Conservation (phyloP, 2,888 invertebrate species). For the Cryptocephalus moraei region DNA sequence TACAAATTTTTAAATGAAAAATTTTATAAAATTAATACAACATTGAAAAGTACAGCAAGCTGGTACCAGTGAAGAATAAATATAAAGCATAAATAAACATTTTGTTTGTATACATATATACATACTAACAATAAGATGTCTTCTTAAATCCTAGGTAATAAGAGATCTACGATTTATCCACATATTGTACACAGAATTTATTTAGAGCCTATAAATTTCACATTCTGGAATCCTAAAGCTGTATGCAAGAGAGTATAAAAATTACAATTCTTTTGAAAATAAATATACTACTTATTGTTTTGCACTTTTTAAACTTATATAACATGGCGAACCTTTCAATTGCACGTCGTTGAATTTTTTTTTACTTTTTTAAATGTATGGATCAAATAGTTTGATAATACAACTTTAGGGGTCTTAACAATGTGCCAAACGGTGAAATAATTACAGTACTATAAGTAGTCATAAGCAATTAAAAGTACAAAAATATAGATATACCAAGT, state of each 20-base stretch:
- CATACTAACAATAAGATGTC: constrained; percentile 24
- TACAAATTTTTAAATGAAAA: constrained; percentile 28
- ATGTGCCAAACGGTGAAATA: constrained; percentile 10
- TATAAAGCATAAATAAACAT: constrained; percentile 26
- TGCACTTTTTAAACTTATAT: constrained; percentile 12
- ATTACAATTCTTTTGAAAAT: constrained; percentile 14
- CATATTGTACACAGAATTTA: constrained; percentile 39
- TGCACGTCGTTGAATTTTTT: not conserved
- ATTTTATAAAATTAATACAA: constrained; percentile 27
- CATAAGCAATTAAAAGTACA: constrained; percentile 11
- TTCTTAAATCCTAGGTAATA: constrained; percentile 24
- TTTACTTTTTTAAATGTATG: constrained; percentile 2
- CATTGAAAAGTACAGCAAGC: constrained; percentile 27
- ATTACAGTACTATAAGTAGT: constrained; percentile 10
- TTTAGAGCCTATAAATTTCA: constrained; percentile 30
- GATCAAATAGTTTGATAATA: not conserved
- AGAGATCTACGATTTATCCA: constrained; percentile 38
- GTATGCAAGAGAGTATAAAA: constrained; percentile 14
- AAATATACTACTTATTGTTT: constrained; percentile 13
- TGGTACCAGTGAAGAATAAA: constrained; percentile 24
- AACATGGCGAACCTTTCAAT: constrained; percentile 1
- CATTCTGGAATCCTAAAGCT: constrained; percentile 17
- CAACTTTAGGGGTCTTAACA: constrained; percentile 1
- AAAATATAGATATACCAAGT: constrained; percentile 6
- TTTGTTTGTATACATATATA: constrained; percentile 26